These are phyloP conservation scores for Paralichthys olivaceus DNA, from an alignment of 2,113 vertebrate genomes.

Conservation along the genomic window DNA sequence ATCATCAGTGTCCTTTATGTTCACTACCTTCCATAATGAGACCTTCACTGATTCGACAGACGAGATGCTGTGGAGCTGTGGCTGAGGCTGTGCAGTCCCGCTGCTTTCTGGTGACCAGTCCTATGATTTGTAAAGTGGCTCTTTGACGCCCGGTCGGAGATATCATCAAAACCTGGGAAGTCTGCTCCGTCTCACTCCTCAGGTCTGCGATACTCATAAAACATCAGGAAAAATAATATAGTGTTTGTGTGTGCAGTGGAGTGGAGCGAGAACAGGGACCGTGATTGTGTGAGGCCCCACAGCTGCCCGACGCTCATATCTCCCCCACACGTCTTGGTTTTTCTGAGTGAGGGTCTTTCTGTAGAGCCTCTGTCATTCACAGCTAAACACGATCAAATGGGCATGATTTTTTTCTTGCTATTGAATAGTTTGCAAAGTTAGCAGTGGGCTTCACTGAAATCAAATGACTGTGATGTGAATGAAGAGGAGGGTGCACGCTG, in stretches of 20 bases:
- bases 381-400: slow-evolving; percentile 37
- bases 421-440: slow-evolving; percentile 34
- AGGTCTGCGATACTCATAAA: slow-evolving; percentile 51
- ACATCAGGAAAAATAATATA: slow-evolving; percentile 67
- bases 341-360: slow-evolving; percentile 49
- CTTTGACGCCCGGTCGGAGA: slow-evolving; percentile 59
- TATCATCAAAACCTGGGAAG: slow-evolving; percentile 63
- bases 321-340: slow-evolving; percentile 47
- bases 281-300: slow-evolving; percentile 63
- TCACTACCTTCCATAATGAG: too few species aligned
- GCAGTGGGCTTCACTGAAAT: slow-evolving; percentile 24
- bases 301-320: slow-evolving; percentile 34
- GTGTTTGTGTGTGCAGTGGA: slow-evolving; percentile 45
- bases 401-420: slow-evolving; percentile 25
- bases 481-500: not conserved
- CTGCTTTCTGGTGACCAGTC: slow-evolving; percentile 32
- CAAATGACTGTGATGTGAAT: slow-evolving; percentile 1
- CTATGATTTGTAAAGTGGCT: slow-evolving; percentile 58
- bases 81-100: slow-evolving; percentile 40
- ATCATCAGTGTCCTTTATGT: not conserved
- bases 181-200: slow-evolving; percentile 54
- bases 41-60: not conserved
- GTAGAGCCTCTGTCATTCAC: slow-evolving; percentile 57
- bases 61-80: slow-evolving; percentile 21
- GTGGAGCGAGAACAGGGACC: slow-evolving; percentile 66